A percentile compares a stretch with the other conserved stretches of the same genome.
Evolutionary conservation across 2,888 invertebrate genomes (phyloP).

Genomic region (Margaritifera margaritifera): DNA sequence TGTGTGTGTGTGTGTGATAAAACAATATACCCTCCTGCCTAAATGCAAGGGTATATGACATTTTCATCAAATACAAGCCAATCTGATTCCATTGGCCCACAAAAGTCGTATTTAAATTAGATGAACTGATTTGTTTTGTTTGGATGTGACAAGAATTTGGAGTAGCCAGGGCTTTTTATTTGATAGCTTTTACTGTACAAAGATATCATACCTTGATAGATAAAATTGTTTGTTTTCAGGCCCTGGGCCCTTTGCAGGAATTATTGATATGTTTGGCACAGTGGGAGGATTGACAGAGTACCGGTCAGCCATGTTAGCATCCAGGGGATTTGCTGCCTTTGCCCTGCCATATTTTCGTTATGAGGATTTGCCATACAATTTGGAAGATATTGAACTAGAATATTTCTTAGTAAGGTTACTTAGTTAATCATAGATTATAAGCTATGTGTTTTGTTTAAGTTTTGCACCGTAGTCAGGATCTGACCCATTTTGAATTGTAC

Average conservation of each 20-base stretch:
- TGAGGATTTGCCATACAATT: constrained; percentile 42
- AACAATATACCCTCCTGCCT: too few species aligned
- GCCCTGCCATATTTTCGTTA: constrained; percentile 59
- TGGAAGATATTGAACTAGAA: constrained; percentile 31
- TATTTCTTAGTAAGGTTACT: constrained; percentile 45
- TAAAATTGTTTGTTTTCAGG: constrained; percentile 26
- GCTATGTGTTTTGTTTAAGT: too few species aligned
- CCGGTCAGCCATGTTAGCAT: constrained; percentile 62
- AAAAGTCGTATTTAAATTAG: not conserved
- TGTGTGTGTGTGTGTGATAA: too few species aligned
- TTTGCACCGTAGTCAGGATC: too few species aligned
- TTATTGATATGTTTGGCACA: constrained; percentile 66
- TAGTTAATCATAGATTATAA: not conserved
- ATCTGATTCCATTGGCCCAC: not conserved
- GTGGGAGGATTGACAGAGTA: constrained; percentile 60
- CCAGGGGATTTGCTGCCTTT: constrained; percentile 56
- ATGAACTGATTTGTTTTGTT: not conserved
- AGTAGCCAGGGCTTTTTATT: too few species aligned
- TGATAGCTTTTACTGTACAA: too few species aligned
- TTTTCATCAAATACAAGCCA: not conserved
- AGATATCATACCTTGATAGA: not conserved
- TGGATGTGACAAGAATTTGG: too few species aligned
- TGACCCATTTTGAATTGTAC: too few species aligned
- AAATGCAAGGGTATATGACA: too few species aligned
- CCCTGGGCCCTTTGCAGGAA: constrained; percentile 57